Evolutionary conservation across 2,888 invertebrate genomes (phyloP).

Genomic region (Morinoia aosen): DNA sequence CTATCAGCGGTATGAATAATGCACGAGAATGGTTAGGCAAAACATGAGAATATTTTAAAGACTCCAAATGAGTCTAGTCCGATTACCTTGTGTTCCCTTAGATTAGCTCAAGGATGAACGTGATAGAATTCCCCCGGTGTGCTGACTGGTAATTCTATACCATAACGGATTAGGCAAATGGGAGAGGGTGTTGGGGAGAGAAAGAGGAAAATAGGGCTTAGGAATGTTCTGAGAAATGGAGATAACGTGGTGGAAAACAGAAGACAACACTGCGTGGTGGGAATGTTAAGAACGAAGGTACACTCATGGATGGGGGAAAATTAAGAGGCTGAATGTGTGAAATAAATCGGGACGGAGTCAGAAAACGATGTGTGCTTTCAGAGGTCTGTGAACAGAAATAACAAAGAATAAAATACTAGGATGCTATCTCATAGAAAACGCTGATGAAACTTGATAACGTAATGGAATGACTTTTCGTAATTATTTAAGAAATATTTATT

Average conservation of each 20-base stretch:
- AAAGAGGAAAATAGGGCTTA: background rate
- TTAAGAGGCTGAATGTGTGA: background rate
- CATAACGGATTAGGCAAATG: conserved; percentile 32
- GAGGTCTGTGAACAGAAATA: background rate
- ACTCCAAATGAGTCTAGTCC: conserved; percentile 29
- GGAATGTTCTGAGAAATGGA: conserved; percentile 5
- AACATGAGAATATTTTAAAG: conserved; percentile 34
- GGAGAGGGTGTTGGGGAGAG: conserved; percentile 20
- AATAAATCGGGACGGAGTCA: background rate
- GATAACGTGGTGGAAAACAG: background rate
- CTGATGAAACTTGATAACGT: background rate
- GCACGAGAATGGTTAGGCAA: background rate
- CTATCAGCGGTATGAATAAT: conserved; percentile 21
- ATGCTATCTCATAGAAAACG: background rate
- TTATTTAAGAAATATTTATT: background rate
- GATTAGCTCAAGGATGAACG: conserved; percentile 22
- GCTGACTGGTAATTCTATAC: conserved; percentile 26
- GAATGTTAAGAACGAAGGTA: background rate
- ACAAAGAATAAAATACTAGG: background rate
- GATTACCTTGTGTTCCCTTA: conserved; percentile 34
- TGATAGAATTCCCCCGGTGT: conserved; percentile 24
- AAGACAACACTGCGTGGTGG: background rate
- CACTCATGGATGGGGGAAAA: background rate
- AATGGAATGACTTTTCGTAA: background rate
- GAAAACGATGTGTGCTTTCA: background rate